phyloP scores from a whole-genome alignment of 2,888 invertebrate genomes.

The Diarsia dahlii region DNA sequence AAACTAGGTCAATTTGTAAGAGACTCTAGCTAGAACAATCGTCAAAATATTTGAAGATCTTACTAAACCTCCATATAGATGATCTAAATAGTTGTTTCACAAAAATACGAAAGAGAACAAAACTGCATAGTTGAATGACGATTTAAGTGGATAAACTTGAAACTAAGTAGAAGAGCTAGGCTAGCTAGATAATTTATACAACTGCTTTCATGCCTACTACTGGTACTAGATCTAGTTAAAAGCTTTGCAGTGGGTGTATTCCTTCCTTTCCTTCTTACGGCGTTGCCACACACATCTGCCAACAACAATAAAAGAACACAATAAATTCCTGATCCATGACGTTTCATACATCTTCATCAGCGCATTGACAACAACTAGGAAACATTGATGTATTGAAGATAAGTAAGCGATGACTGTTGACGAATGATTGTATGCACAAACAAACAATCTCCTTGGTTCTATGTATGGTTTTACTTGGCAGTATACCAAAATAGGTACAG shows the following conservation, averaged over 20 bases:
- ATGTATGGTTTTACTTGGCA: constrained; percentile 47
- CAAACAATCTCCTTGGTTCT: constrained; percentile 29
- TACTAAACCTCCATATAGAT: constrained; percentile 23
- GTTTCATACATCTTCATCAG: constrained; percentile 27
- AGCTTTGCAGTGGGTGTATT: too few species aligned
- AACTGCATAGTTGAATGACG: constrained; percentile 13
- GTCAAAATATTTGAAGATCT: constrained; percentile 23
- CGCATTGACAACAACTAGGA: constrained; percentile 52
- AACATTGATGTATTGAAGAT: constrained; percentile 36
- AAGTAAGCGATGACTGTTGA: constrained; percentile 38
- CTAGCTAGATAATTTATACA: background rate
- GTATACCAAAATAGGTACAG: constrained; percentile 39
- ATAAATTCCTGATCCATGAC: constrained; percentile 33
- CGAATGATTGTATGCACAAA: constrained; percentile 34
- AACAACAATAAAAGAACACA: too few species aligned
- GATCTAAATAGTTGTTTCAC: constrained; percentile 39
- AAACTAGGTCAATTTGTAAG: constrained; percentile 33
- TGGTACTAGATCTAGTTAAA: too few species aligned
- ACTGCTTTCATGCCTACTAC: background rate
- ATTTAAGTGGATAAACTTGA: constrained; percentile 15
- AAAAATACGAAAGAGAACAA: constrained; percentile 10
- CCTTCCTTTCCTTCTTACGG: too few species aligned
- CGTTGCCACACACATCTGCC: too few species aligned
- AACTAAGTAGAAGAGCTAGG: background rate
- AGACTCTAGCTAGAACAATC: constrained; percentile 32